Percentiles rank a stretch among this genome's conserved stretches.
Evolutionary conservation across 2,888 invertebrate genomes (phyloP).

Genomic region (Cosmopolites sordidus): DNA sequence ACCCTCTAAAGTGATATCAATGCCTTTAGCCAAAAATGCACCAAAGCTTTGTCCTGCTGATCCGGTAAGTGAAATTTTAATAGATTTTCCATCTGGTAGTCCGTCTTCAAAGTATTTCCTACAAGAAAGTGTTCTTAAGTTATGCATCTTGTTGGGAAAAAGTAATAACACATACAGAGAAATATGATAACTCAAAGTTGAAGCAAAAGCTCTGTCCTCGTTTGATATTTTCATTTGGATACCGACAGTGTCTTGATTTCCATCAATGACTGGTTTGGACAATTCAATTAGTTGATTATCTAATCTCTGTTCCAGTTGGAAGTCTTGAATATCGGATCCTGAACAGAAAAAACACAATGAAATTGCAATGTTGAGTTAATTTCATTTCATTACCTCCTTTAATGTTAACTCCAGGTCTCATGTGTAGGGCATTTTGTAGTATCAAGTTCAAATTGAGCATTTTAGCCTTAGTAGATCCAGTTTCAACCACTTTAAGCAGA

Average conservation of each 20-base stretch:
- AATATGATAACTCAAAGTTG: slow-evolving; percentile 91
- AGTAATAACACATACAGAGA: slow-evolving; percentile 66
- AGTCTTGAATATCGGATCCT: slow-evolving; percentile 73
- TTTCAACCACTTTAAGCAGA: slow-evolving; percentile 71
- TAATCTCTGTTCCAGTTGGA: slow-evolving; percentile 77
- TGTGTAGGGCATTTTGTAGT: slow-evolving; percentile 81
- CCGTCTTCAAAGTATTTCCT: slow-evolving; percentile 87
- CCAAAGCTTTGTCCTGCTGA: slow-evolving; percentile 99
- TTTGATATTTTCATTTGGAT: slow-evolving; percentile 82
- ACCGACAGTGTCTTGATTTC: slow-evolving; percentile 61
- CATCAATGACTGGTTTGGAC: slow-evolving; percentile 70
- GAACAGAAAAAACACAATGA: not conserved
- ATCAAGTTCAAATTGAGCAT: slow-evolving; percentile 81
- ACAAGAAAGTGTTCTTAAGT: slow-evolving; percentile 25
- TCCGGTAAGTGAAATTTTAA: slow-evolving; percentile 80
- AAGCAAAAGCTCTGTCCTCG: slow-evolving; percentile 87
- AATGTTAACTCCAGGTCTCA: slow-evolving; percentile 88
- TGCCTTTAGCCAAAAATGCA: slow-evolving; percentile 89
- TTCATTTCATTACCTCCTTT: slow-evolving; percentile 57
- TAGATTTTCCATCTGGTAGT: slow-evolving; percentile 69
- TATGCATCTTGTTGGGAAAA: not conserved
- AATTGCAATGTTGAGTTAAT: slow-evolving; percentile 41
- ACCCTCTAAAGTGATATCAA: slow-evolving; percentile 87
- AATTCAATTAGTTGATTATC: slow-evolving; percentile 74
- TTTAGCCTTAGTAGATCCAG: slow-evolving; percentile 71